These are phyloP conservation scores for Heliangelus exortis DNA, from an alignment of 2,797 vertebrate genomes.

Conservation along the genomic window DNA sequence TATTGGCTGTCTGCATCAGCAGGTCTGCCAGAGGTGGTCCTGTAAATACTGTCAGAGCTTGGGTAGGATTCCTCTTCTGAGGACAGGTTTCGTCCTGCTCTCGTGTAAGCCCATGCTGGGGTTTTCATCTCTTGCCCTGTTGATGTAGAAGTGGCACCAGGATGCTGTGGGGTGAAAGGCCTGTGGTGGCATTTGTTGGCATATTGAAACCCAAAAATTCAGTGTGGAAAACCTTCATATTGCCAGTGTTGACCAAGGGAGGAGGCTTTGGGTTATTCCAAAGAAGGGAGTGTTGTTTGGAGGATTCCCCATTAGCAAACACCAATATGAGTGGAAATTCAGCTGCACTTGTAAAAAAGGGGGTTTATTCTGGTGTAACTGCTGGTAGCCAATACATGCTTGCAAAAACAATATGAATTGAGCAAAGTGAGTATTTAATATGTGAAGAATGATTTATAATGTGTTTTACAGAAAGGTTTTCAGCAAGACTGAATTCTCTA, in stretches of 20 bases:
- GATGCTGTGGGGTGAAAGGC: fast-evolving
- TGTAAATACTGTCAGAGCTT: not conserved
- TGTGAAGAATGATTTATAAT: slow-evolving; percentile 75
- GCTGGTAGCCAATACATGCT: not conserved
- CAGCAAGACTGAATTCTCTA: slow-evolving; percentile 66
- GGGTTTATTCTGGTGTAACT: not conserved
- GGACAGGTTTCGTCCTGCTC: not conserved
- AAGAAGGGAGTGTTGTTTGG: too few relatives aligned
- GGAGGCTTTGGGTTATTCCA: not conserved
- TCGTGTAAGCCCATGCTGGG: fast-evolving
- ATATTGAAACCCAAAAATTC: not conserved
- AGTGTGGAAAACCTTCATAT: not conserved
- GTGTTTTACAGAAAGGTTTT: slow-evolving; percentile 70
- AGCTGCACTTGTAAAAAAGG: not conserved
- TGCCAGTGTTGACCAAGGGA: not conserved
- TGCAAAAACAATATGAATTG: not conserved
- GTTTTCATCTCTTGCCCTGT: not conserved
- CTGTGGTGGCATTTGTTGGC: not conserved
- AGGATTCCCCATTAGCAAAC: not conserved
- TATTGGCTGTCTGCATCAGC: fast-evolving
- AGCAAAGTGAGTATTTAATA: slow-evolving; percentile 49
- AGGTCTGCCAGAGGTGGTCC: not conserved
- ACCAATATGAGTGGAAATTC: not conserved
- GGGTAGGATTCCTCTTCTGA: not conserved
- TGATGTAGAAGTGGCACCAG: not conserved